phyloP scores from a whole-genome alignment of 2,888 invertebrate genomes.

The Drosophila flavopinicola region DNA sequence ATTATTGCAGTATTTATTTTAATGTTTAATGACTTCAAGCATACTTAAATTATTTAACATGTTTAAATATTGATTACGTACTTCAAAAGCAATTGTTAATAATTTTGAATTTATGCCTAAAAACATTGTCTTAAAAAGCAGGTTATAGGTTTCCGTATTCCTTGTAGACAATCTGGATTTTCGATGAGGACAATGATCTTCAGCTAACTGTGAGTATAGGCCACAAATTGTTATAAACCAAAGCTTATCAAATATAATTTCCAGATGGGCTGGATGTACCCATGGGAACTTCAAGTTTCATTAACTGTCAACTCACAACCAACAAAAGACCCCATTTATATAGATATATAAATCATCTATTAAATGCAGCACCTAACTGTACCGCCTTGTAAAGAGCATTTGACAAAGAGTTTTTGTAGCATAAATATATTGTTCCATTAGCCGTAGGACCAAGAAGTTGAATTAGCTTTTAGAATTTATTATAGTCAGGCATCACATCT shows the following conservation, averaged over 20 bases:
- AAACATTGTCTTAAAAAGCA: constrained; percentile 3
- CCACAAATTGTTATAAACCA: not conserved
- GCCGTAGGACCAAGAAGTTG: constrained; percentile 33
- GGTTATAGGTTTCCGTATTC: not conserved
- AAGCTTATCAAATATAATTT: not conserved
- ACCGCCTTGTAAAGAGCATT: constrained; percentile 53
- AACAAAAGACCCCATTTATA: not conserved
- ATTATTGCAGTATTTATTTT: constrained; percentile 47
- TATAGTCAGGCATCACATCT: constrained; percentile 27
- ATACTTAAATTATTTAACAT: constrained; percentile 15
- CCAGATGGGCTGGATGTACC: constrained; percentile 1
- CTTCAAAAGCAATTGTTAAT: constrained; percentile 6
- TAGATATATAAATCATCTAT: not conserved
- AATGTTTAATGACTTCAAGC: constrained; percentile 23
- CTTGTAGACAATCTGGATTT: constrained; percentile 20
- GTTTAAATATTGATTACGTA: constrained; percentile 3
- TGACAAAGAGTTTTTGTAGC: constrained; percentile 44
- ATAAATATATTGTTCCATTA: constrained; percentile 48
- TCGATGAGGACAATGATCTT: not conserved
- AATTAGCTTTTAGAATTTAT: constrained; percentile 39
- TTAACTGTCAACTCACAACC: too few species aligned
- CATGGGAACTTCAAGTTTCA: too few species aligned
- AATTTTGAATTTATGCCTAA: constrained; percentile 14
- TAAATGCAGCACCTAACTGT: constrained; percentile 11
- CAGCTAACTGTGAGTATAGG: constrained; percentile 20